phyloP scores from a whole-genome alignment of 2,113 vertebrate species.

The Tachycineta bicolor region DNA sequence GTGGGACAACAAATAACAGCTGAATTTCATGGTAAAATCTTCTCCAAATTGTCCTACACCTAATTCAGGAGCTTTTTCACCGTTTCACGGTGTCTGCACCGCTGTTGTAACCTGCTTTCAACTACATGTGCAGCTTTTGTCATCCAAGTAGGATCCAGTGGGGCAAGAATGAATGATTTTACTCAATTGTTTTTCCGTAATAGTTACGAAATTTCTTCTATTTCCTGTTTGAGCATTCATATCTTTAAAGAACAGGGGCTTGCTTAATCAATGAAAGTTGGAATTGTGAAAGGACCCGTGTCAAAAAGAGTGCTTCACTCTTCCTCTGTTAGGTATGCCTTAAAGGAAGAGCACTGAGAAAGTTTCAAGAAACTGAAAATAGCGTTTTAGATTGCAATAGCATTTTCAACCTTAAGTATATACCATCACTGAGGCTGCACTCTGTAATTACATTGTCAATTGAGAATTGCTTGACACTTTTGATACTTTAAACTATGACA shows the following conservation, averaged over 20 bases:
- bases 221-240: not conserved
- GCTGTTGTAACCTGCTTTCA: not conserved
- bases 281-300: not conserved
- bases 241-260: not conserved
- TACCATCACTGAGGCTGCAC: not conserved
- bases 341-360: not conserved
- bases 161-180: not conserved
- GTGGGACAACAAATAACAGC: not conserved
- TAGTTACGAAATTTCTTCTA: not conserved
- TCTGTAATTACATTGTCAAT: conserved; percentile 61
- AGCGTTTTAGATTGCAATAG: not conserved
- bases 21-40: not conserved
- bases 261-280: not conserved
- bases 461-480: conserved; percentile 46
- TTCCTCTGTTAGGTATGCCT: not conserved
- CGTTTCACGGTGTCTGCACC: fast-evolving
- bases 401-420: not conserved
- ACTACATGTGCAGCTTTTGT: not conserved
- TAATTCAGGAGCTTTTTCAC: not conserved
- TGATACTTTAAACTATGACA: conserved; percentile 51
- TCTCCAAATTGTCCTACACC: not conserved
- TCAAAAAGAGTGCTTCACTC: not conserved
- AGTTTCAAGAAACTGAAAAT: not conserved
- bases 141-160: not conserved
- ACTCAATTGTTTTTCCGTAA: not conserved